Percentiles rank a stretch among this genome's conserved stretches.
Evolutionary conservation across 2,113 vertebrate genomes (phyloP).

Genomic region (Argyrosomus japonicus): DNA sequence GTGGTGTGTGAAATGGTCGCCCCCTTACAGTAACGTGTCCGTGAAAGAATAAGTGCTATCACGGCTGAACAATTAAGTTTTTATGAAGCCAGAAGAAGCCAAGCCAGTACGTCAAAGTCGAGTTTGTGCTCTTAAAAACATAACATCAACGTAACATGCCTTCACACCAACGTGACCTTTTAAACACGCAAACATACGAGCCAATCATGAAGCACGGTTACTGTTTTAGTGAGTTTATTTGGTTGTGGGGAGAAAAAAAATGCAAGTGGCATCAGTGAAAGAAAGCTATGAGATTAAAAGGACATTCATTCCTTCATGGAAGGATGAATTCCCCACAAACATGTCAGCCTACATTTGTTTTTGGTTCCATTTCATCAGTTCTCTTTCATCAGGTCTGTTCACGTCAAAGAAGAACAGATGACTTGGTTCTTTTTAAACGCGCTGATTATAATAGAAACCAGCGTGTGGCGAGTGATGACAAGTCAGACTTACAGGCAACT

Average conservation of each 20-base stretch:
- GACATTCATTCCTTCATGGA: slow-evolving; percentile 25
- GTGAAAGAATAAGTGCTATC: slow-evolving; percentile 36
- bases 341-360: slow-evolving; percentile 27
- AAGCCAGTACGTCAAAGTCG: background rate
- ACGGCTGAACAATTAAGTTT: slow-evolving; percentile 27
- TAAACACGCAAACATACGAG: background rate
- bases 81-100: slow-evolving; percentile 11
- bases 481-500: background rate
- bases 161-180: background rate
- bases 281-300: slow-evolving; percentile 20
- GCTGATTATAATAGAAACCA: slow-evolving; percentile 1
- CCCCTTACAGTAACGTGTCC: slow-evolving; percentile 1
- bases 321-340: slow-evolving; percentile 28
- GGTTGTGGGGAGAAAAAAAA: background rate
- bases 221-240: background rate
- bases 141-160: background rate
- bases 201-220: background rate
- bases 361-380: slow-evolving; percentile 13
- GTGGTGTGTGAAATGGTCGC: slow-evolving; percentile 8
- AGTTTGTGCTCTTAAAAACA: background rate
- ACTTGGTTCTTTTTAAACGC: background rate
- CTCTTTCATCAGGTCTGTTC: slow-evolving; percentile 10
- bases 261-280: background rate
- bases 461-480: background rate
- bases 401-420: background rate